These are phyloP conservation scores for Hypanus sabinus DNA, from an alignment of 2,113 vertebrate species.

Conservation along the genomic window DNA sequence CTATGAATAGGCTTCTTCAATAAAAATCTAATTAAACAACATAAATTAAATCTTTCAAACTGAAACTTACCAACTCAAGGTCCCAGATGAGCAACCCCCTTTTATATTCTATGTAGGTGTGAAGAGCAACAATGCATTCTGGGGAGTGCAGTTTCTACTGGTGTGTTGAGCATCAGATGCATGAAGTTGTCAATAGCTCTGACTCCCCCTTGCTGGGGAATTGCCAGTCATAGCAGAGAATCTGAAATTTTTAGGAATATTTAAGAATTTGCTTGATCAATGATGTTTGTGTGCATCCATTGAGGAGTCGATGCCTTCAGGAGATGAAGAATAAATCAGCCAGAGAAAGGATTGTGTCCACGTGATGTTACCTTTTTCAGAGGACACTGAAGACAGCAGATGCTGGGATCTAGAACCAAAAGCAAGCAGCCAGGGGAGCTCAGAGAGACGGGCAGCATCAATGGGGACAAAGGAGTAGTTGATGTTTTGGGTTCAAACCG, in stretches of 20 bases:
- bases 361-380: too few species aligned
- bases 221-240: background rate
- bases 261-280: background rate
- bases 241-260: background rate
- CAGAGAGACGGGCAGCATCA: too few species aligned
- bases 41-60: slow-evolving; percentile 26
- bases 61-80: background rate
- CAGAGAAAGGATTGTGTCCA: background rate
- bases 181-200: background rate
- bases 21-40: slow-evolving; percentile 32
- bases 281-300: background rate
- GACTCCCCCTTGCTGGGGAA: background rate
- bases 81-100: background rate
- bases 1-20: slow-evolving; percentile 34
- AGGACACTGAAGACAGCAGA: too few species aligned
- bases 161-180: too few species aligned
- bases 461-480: too few species aligned
- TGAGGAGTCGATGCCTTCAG: background rate
- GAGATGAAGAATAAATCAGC: background rate
- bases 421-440: too few species aligned
- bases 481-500: too few species aligned
- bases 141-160: background rate
- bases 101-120: background rate
- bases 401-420: too few species aligned
- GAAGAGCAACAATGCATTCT: background rate